Conservation (phyloP, 2,797 vertebrate species). For the Myripristis jacobus region DNA sequence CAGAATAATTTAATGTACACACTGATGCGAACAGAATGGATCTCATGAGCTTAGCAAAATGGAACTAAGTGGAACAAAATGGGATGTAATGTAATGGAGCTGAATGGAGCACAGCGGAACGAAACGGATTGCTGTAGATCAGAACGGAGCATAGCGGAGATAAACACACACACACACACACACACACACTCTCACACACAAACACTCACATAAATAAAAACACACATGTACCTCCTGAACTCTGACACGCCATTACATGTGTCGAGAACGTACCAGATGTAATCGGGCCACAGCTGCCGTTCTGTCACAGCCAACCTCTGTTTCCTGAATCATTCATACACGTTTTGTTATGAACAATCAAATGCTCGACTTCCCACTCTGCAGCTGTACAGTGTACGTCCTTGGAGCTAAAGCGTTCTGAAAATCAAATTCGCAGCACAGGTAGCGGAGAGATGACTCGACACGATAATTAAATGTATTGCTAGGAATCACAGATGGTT, state of each 20-base stretch:
- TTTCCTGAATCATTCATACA: constrained; percentile 45
- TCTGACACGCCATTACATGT: constrained; percentile 31
- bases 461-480: not conserved
- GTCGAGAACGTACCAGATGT: constrained; percentile 12
- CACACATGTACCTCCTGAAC: not conserved
- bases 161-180: not conserved
- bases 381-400: constrained; percentile 37
- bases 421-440: not conserved
- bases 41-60: not conserved
- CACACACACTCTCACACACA: constrained; percentile 9
- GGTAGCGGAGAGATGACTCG: not conserved
- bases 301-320: constrained; percentile 8
- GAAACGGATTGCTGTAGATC: too few relatives aligned
- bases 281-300: not conserved
- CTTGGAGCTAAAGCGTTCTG: constrained; percentile 16
- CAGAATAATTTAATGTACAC: too few relatives aligned
- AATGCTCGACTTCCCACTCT: constrained; percentile 45
- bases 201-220: constrained; percentile 3
- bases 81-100: too few relatives aligned
- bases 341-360: constrained; percentile 42
- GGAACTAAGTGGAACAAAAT: too few relatives aligned
- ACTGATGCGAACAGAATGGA: too few relatives aligned
- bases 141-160: too few relatives aligned
- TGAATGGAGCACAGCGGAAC: too few relatives aligned
- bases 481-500: not conserved